phyloP scores from a whole-genome alignment of 2,888 invertebrate genomes.

The Amorpha juglandis region DNA sequence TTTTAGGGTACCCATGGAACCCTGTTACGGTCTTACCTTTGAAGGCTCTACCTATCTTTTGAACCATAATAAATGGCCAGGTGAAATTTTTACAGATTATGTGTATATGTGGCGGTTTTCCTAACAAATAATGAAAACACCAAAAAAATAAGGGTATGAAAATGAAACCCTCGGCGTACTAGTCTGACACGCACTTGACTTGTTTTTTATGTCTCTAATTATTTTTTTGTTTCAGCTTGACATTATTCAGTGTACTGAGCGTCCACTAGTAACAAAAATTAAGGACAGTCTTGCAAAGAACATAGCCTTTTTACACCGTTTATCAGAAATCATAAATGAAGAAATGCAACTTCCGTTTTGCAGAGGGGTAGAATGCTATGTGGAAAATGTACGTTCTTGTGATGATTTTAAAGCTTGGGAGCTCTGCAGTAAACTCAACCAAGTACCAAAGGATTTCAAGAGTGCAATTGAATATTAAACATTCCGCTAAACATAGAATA shows the following conservation, averaged over 20 bases:
- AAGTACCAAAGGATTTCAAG: conserved; percentile 76
- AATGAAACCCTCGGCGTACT: too few species aligned
- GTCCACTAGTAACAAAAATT: conserved; percentile 67
- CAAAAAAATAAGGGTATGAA: too few species aligned
- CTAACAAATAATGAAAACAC: too few species aligned
- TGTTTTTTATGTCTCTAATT: background rate
- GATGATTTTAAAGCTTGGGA: conserved; percentile 81
- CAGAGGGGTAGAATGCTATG: conserved; percentile 74
- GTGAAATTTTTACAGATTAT: too few species aligned
- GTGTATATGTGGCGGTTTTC: too few species aligned
- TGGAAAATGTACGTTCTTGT: conserved; percentile 71
- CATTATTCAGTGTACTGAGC: conserved; percentile 72
- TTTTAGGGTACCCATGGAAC: too few species aligned
- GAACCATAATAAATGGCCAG: too few species aligned
- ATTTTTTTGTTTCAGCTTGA: conserved; percentile 65
- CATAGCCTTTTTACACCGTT: conserved; percentile 71
- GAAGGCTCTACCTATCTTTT: too few species aligned
- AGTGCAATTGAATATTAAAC: conserved; percentile 77
- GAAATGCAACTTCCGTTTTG: conserved; percentile 75
- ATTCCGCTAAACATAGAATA: conserved; percentile 58
- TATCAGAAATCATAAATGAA: conserved; percentile 75
- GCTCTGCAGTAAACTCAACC: conserved; percentile 70
- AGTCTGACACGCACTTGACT: too few species aligned
- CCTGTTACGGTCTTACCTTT: too few species aligned
- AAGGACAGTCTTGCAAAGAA: conserved; percentile 76